These are phyloP conservation scores for Phyllostomus hastatus DNA, from an alignment of 2,113 vertebrate genomes.

Conservation along the genomic window DNA sequence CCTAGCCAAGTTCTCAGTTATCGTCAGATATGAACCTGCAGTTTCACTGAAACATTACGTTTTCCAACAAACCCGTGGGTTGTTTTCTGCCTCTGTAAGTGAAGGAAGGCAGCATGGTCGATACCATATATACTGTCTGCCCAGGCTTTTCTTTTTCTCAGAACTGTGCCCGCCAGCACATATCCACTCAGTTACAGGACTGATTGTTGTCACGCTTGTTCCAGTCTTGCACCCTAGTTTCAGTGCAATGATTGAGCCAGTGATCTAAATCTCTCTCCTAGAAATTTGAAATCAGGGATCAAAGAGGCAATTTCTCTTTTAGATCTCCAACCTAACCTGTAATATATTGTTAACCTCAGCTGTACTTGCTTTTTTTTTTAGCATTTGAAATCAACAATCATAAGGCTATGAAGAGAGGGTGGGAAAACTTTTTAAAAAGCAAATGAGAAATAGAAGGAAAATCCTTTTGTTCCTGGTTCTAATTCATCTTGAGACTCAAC, in stretches of 20 bases:
- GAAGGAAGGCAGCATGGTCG: background rate
- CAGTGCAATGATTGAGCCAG: background rate
- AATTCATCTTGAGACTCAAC: background rate
- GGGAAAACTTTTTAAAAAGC: background rate
- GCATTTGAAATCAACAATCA: background rate
- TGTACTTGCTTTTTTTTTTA: background rate
- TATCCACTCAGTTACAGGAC: background rate
- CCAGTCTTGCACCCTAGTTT: background rate
- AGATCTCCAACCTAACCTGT: background rate
- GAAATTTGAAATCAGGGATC: background rate
- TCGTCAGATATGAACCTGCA: background rate
- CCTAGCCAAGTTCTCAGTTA: background rate
- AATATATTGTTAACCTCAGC: background rate
- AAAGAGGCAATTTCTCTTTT: background rate
- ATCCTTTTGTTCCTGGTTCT: background rate
- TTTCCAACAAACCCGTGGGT: background rate
- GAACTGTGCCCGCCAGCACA: background rate
- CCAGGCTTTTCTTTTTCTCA: background rate
- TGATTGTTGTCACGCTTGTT: background rate
- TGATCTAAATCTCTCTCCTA: background rate
- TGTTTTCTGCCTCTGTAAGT: background rate
- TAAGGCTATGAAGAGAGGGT: background rate
- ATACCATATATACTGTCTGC: background rate
- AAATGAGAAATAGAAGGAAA: background rate
- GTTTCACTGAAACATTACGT: background rate